A percentile compares a stretch with the other conserved stretches of the same genome.
These are phyloP conservation scores for Tamandua tetradactyla DNA, from an alignment of 2,797 vertebrate genomes.

Conservation along the genomic window DNA sequence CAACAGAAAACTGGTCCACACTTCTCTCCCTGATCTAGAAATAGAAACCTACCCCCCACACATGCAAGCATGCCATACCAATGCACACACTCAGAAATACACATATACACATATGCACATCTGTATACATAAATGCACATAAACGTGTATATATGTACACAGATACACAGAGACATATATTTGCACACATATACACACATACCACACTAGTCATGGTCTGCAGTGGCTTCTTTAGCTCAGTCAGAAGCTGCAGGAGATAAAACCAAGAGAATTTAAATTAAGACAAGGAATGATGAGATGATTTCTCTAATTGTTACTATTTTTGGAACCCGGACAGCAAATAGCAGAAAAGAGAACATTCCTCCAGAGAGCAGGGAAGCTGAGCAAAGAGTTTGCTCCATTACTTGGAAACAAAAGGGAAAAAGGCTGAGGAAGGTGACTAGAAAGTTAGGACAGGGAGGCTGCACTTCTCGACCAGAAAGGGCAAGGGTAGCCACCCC, in stretches of 20 bases:
- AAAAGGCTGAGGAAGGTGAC: neutral
- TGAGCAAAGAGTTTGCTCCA: neutral
- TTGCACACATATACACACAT: accelerated
- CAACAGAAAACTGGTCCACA: neutral
- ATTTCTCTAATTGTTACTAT: slow-evolving; percentile 67
- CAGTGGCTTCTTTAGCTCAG: slow-evolving; percentile 40
- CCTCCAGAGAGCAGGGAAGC: neutral
- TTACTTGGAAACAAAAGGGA: neutral
- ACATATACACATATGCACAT: neutral
- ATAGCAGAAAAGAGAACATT: neutral
- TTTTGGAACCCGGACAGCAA: slow-evolving; percentile 66
- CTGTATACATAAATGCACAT: neutral
- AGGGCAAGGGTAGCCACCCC: neutral
- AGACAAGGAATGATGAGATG: slow-evolving; percentile 51
- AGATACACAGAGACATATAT: neutral
- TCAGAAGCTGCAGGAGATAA: slow-evolving; percentile 66
- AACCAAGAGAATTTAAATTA: slow-evolving; percentile 66
- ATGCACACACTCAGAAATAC: neutral
- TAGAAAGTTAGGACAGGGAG: neutral
- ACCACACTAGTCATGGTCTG: neutral
- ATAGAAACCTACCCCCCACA: neutral
- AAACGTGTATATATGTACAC: too few species aligned
- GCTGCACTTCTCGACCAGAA: neutral
- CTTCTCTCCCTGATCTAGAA: neutral
- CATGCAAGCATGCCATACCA: neutral